Percentiles rank a stretch among this genome's conserved stretches.
phyloP scores from a whole-genome alignment of 2,113 vertebrate species.

The Pseudorectes ferrugineus region DNA sequence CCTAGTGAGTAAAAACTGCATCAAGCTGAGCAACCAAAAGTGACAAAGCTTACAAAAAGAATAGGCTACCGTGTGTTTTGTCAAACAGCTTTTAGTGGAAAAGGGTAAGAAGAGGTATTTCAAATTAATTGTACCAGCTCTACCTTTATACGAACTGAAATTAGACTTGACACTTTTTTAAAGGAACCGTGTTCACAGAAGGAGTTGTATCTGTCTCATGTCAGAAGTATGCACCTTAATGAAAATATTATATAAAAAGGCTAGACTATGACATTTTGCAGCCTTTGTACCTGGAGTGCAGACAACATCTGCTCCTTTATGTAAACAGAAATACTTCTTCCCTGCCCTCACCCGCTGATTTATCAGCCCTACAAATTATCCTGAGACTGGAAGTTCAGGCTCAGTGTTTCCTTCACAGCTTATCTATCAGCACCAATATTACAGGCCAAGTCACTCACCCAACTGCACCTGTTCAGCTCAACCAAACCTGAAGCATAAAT shows the following conservation, averaged over 20 bases:
- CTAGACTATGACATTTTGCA: background rate
- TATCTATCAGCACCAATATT: background rate
- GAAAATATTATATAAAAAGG: background rate
- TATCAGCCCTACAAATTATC: background rate
- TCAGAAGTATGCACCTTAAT: background rate
- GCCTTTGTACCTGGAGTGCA: background rate
- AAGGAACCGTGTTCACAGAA: background rate
- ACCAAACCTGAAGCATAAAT: background rate
- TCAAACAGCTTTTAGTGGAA: background rate
- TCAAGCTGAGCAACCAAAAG: background rate
- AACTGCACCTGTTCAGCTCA: background rate
- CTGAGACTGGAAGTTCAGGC: background rate
- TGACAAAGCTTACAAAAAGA: background rate
- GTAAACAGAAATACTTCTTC: slow-evolving; percentile 7
- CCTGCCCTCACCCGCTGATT: background rate
- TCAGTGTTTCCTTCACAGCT: background rate
- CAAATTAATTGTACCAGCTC: background rate
- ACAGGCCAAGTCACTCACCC: background rate
- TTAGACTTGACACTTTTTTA: background rate
- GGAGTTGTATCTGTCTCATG: background rate
- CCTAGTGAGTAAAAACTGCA: background rate
- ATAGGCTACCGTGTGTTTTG: background rate
- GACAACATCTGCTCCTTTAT: background rate
- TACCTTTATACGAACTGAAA: background rate
- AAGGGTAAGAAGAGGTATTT: background rate